Conservation (phyloP, 1,140 invertebrate genomes). For the Caenorhabditis inopinata region DNA sequence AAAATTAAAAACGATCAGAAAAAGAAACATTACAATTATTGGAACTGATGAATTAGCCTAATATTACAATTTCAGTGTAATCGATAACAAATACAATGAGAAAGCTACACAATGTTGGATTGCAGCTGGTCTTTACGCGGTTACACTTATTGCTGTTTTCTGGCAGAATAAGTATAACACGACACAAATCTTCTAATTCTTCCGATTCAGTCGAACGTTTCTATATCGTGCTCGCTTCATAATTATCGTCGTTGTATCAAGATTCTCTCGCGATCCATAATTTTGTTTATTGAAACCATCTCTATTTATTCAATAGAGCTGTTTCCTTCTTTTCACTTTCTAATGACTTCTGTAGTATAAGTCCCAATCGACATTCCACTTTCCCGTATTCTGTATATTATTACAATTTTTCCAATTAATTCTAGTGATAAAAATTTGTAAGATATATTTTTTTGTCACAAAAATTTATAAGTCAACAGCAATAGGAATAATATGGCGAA, state of each 20-base stretch:
- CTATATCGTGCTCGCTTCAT: background rate
- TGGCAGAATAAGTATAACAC: slow-evolving; percentile 65
- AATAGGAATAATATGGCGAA: too few species aligned
- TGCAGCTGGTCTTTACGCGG: slow-evolving; percentile 64
- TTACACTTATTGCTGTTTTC: slow-evolving; percentile 63
- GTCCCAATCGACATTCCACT: slow-evolving; percentile 19
- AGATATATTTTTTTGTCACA: too few species aligned
- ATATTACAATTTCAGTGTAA: slow-evolving; percentile 49
- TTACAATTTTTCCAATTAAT: background rate
- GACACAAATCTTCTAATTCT: slow-evolving; percentile 32
- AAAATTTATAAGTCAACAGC: too few species aligned
- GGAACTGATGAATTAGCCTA: too few species aligned
- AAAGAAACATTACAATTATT: too few species aligned
- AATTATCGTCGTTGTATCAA: background rate
- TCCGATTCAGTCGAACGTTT: background rate
- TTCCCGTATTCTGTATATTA: background rate
- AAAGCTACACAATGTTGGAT: slow-evolving; percentile 66
- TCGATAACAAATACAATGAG: slow-evolving; percentile 57
- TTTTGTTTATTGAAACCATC: background rate
- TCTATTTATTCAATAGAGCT: background rate
- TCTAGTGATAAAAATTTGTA: slow-evolving; percentile 25
- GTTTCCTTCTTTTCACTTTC: background rate
- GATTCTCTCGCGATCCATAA: slow-evolving; percentile 30
- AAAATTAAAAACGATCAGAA: too few species aligned
- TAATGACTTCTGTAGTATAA: background rate